Evolutionary conservation across 2,113 vertebrate species (phyloP), one percentile per base, ranked within the genome.

Genomic region (Tachysurus fulvidraco): DNA sequence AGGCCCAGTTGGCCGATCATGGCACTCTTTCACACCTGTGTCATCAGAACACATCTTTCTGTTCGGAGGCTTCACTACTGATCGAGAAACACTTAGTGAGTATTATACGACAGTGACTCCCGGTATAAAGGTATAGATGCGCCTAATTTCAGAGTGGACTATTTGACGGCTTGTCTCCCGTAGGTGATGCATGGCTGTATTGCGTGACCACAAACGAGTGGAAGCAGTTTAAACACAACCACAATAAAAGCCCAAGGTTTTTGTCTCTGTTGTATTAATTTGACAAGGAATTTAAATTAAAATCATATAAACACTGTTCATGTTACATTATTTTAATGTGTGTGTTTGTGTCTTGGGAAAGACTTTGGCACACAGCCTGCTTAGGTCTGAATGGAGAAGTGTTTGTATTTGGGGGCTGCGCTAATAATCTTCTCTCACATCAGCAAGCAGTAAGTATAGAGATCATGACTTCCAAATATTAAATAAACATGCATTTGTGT

Each of bases 61-160:
- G 87, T 99, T 98, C 0, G 98, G 98, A 67, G 98, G 98, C 41
- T 99, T 99, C 94, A 99, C 98, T 90, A 99, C 98, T 0, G 96
- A 97, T 84, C 96, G 97, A 90, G 96, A 98, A 89, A 98, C 98
- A 0, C 92, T 99, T 30, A 98, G 98, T 99, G 92, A 97, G 97
- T 95, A 73, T 36, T 41, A 67, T 5, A 50, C 8, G 14, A 54
- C 21, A 17, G 2, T 16, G 21, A 52, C 13, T 57, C 3, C 25
- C 57, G 16, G 36, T 54, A 25, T 12, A 19, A 23, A 1, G 2
- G 5, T 28, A 77, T 9, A 54, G 74, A 16, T 19, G 19, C 77
- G 78, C 7, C 10, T 52, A 28, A 36, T 54, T 69, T 62, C 59
- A 46, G 13, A 16, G 64, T 77, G 41, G 21, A 2, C 23, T 23